Evolutionary conservation across 1,140 invertebrate species (phyloP).

Genomic region (Pseudomyrmex flavicornis): DNA sequence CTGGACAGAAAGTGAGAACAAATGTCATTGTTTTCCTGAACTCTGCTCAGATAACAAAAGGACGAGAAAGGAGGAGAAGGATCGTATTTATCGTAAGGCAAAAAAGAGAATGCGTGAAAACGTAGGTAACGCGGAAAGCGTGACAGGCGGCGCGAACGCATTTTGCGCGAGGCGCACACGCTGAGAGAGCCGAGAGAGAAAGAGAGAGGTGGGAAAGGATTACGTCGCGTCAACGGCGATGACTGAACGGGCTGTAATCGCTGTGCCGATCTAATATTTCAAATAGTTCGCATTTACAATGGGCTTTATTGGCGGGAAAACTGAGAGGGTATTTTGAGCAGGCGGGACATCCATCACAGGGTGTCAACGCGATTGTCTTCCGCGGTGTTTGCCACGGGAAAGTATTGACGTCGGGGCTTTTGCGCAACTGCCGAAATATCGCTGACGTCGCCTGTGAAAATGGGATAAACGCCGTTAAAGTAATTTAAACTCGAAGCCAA

Average conservation of each 20-base stretch:
- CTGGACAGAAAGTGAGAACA: no score
- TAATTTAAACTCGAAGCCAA: slow-evolving; percentile 49
- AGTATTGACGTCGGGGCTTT: slow-evolving; percentile 78
- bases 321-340: slow-evolving; percentile 80
- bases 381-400: slow-evolving; percentile 77
- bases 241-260: slow-evolving; percentile 85
- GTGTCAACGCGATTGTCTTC: slow-evolving; percentile 86
- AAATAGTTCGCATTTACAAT: slow-evolving; percentile 86
- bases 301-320: slow-evolving; percentile 84
- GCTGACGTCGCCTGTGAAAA: slow-evolving; percentile 33
- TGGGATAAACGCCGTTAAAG: slow-evolving; percentile 52
- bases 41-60: background rate
- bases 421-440: slow-evolving; percentile 41
- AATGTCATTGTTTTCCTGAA: background rate
- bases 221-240: slow-evolving; percentile 84
- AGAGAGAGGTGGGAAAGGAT: slow-evolving; percentile 83
- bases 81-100: slow-evolving; percentile 4
- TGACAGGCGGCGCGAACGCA: background rate
- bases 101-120: no score
- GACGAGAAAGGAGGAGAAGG: background rate
- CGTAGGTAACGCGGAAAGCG: no score
- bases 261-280: slow-evolving; percentile 84
- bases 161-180: background rate
- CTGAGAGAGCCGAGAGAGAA: slow-evolving; percentile 19
- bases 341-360: slow-evolving; percentile 84